phyloP scores from a whole-genome alignment of 2,797 vertebrate species.

The Gymnoscopelus braueri region DNA sequence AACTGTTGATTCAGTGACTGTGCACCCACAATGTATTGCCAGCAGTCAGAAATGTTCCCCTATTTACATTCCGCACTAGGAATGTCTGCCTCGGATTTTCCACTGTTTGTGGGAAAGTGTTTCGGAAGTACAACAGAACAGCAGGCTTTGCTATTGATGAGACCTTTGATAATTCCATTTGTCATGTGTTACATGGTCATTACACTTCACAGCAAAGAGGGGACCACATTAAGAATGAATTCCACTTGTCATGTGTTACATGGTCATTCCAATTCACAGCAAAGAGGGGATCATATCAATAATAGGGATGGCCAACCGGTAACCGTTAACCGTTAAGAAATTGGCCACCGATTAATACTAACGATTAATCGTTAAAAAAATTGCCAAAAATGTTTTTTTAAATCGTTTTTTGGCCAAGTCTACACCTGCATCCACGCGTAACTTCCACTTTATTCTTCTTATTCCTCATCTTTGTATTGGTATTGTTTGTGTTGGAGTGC shows the following conservation, averaged over 20 bases:
- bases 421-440: too few species aligned
- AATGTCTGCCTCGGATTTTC: slow-evolving; percentile 70
- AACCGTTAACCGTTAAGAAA: too few species aligned
- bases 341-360: too few species aligned
- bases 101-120: slow-evolving; percentile 75
- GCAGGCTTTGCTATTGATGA: slow-evolving; percentile 52
- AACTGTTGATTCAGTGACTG: slow-evolving; percentile 47
- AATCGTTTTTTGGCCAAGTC: too few species aligned
- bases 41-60: slow-evolving; percentile 55
- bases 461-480: too few species aligned
- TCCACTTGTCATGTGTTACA: slow-evolving; percentile 43
- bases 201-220: slow-evolving; percentile 23
- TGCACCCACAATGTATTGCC: slow-evolving; percentile 49
- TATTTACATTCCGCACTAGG: slow-evolving; percentile 75
- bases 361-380: too few species aligned
- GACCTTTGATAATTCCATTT: slow-evolving; percentile 47
- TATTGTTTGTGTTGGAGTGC: too few species aligned
- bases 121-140: slow-evolving; percentile 49
- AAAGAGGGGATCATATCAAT: slow-evolving; percentile 14
- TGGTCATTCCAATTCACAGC: slow-evolving; percentile 21
- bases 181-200: slow-evolving; percentile 37
- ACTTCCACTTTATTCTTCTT: too few species aligned
- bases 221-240: slow-evolving; percentile 37
- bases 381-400: too few species aligned
- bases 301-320: too few species aligned